Evolutionary conservation across 2,797 vertebrate species (phyloP).

Genomic region (Onychomys arenicola): DNA sequence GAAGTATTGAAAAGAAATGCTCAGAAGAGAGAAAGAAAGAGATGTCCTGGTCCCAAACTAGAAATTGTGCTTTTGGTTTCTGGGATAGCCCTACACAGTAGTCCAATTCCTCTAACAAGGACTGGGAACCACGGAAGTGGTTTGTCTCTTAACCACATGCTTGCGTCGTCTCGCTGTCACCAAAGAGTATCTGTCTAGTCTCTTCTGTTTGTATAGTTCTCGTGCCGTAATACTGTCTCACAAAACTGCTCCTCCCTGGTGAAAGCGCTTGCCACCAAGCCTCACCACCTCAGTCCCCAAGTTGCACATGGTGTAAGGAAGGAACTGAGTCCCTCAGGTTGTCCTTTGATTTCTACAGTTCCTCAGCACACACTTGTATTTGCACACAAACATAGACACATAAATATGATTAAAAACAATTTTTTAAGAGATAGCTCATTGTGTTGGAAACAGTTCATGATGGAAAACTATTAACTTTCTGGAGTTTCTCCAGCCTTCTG

Average conservation of each 20-base stretch:
- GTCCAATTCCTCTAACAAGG: neutral
- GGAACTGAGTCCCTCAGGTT: neutral
- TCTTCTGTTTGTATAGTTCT: neutral
- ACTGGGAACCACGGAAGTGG: neutral
- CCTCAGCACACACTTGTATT: neutral
- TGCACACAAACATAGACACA: neutral
- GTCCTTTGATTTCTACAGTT: neutral
- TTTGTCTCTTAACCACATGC: neutral
- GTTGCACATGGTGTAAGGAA: neutral
- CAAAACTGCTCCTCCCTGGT: neutral
- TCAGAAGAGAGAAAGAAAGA: neutral
- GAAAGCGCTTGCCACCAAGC: neutral
- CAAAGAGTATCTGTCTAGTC: neutral
- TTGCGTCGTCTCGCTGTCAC: neutral
- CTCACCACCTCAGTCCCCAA: neutral
- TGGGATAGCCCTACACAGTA: neutral
- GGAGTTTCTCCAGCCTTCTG: neutral
- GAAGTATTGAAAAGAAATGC: neutral
- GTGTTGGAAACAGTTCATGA: conserved; percentile 27
- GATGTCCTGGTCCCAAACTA: neutral
- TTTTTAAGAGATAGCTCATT: neutral
- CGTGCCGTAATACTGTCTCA: conserved; percentile 2
- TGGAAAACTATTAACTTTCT: conserved; percentile 12
- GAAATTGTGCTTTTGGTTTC: neutral
- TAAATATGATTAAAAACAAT: neutral